A percentile compares a stretch with the other conserved stretches of the same genome.
Conservation (phyloP, 2,113 vertebrate genomes). For the Microcebus griseorufus region DNA sequence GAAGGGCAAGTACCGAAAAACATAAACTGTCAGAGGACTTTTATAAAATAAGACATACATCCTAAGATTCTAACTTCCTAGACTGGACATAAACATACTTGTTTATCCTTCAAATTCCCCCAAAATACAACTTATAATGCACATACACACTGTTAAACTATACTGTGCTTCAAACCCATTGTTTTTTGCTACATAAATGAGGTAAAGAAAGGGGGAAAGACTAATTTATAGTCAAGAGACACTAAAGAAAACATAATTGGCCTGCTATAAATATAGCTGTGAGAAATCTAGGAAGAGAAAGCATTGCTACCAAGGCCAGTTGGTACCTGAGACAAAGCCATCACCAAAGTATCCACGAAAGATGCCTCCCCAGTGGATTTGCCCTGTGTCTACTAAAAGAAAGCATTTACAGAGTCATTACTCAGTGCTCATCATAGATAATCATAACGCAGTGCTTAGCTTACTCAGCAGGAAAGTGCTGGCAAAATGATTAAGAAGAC, state of each 20-base stretch:
- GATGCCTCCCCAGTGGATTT: too few species aligned
- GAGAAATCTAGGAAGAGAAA: background rate
- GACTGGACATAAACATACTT: background rate
- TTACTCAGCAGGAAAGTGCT: background rate
- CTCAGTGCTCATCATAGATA: background rate
- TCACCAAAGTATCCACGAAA: background rate
- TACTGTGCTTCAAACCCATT: background rate
- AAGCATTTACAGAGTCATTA: background rate
- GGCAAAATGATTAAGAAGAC: background rate
- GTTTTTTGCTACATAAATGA: background rate
- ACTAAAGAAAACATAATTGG: background rate
- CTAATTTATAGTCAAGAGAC: background rate
- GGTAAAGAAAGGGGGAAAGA: background rate
- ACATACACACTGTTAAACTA: background rate
- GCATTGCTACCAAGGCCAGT: fast-evolving
- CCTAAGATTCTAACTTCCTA: background rate
- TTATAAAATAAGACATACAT: background rate
- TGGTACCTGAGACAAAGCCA: background rate
- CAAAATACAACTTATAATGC: background rate
- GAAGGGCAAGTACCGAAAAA: background rate
- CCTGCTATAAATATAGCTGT: background rate
- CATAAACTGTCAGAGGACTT: background rate
- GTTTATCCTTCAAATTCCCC: background rate
- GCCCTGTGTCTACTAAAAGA: background rate
- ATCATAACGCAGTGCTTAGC: background rate